Evolutionary conservation across 2,888 invertebrate species (phyloP), one percentile per base, ranked within the genome.

Genomic region (Polylopha cassiicola): DNA sequence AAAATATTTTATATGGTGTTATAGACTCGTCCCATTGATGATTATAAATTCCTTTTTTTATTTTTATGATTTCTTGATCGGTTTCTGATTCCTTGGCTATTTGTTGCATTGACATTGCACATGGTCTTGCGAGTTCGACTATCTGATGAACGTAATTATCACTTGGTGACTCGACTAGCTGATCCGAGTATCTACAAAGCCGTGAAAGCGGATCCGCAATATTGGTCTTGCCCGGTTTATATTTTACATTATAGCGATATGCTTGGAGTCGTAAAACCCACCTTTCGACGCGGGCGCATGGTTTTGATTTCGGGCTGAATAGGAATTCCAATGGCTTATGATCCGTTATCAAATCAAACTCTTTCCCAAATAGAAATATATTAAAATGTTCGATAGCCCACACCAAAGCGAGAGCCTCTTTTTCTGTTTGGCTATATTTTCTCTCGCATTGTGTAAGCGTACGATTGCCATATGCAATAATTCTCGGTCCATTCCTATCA

Each of bases 251-350:
- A 11, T 28, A 42, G 6, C 11, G 10, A 20, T 37, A 43, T 1
- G 37, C 15, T 9, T 37, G 31, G 2, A 43, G 8, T 5, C 37
- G 10, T 13, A 43, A 9, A 4, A 43, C 28, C 37, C 37, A 43
- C 6, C 37, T 13, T 18, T 43, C 42, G 7, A 43, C 22, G n/a
- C 38, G 22, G 6, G 43, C 43, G 30, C 39, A 43, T n/a, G 43
- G n/a, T n/a, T n/a, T n/a, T n/a, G n/a, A 43, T 11, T 43, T 39
- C n/a, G 28, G 24, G n/a, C 34, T 17, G 14, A 24, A 41, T 23
- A 32, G 14, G 9, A 26, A n/a, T n/a, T n/a, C n/a, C 10, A 21
- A 9, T 10, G 32, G 27, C 15, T 23, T 32, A 26, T 27, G 21
- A 21, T 32, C 29, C 3, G 33, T 33, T 21, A 24, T 8, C 9